phyloP scores from a whole-genome alignment of 1,140 invertebrate species.

The Lysiphlebus fabarum region DNA sequence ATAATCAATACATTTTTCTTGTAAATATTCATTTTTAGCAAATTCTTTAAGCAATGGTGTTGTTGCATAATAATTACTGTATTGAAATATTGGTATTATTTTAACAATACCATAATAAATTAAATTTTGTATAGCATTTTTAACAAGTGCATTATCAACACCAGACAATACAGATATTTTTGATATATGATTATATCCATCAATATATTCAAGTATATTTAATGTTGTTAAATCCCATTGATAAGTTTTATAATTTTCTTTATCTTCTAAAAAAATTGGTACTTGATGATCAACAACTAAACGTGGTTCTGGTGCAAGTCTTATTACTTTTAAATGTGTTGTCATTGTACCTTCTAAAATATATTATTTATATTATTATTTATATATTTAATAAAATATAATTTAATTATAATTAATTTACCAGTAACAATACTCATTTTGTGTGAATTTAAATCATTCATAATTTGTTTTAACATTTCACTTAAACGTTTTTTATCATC shows the following conservation, averaged over 20 bases:
- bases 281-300: constrained; percentile 86
- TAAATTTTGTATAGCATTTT: constrained; percentile 91
- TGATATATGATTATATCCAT: constrained; percentile 88
- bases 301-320: constrained; percentile 74
- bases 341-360: constrained; percentile 68
- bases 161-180: constrained; percentile 80
- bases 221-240: constrained; percentile 93
- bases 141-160: constrained; percentile 90
- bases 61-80: constrained; percentile 87
- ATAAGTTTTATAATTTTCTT: constrained; percentile 59
- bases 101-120: constrained; percentile 79
- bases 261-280: constrained; percentile 72
- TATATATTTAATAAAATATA: constrained; percentile 26
- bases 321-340: constrained; percentile 76
- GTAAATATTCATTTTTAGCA: constrained; percentile 66
- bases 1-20: constrained; percentile 72
- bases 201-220: constrained; percentile 83
- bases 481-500: constrained; percentile 65
- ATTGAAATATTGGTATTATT: constrained; percentile 88
- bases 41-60: constrained; percentile 78
- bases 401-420: no score
- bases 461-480: constrained; percentile 72
- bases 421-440: constrained; percentile 71
- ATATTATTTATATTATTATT: constrained; percentile 34
- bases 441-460: constrained; percentile 75